Percentiles rank a stretch among this genome's conserved stretches.
These are phyloP conservation scores for Melanostoma scalare DNA, from an alignment of 2,888 invertebrate species.

Conservation along the genomic window DNA sequence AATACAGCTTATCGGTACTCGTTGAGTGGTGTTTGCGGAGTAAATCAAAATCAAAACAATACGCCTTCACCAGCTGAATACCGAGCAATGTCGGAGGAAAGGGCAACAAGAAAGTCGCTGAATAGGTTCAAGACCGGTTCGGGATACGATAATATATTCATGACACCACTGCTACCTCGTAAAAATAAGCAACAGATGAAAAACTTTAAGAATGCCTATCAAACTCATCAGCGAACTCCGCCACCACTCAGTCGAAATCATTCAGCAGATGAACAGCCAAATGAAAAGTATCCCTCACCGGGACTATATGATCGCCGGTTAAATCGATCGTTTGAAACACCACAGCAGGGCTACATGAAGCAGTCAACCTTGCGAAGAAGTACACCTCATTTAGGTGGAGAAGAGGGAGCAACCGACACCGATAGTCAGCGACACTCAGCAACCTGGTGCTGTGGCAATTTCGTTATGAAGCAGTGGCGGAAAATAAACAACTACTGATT, in stretches of 20 bases:
- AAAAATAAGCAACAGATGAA: slow-evolving; percentile 78
- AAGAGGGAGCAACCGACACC: slow-evolving; percentile 65
- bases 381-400: slow-evolving; percentile 79
- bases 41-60: slow-evolving; percentile 72
- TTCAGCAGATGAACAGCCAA: slow-evolving; percentile 74
- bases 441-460: slow-evolving; percentile 90
- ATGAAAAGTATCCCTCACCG: slow-evolving; percentile 75
- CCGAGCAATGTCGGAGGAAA: slow-evolving; percentile 79
- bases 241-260: slow-evolving; percentile 74
- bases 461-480: slow-evolving; percentile 89
- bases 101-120: slow-evolving; percentile 80
- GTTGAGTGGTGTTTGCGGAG: slow-evolving; percentile 74
- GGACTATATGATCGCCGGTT: slow-evolving; percentile 81
- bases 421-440: slow-evolving; percentile 80
- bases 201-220: slow-evolving; percentile 73
- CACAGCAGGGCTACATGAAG: slow-evolving; percentile 78
- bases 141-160: slow-evolving; percentile 81
- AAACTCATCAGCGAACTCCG: slow-evolving; percentile 72
- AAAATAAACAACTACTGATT: slow-evolving; percentile 88
- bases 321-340: slow-evolving; percentile 81
- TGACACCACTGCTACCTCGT: slow-evolving; percentile 80
- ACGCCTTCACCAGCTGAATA: slow-evolving; percentile 77
- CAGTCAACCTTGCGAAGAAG: slow-evolving; percentile 80
- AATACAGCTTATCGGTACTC: slow-evolving; percentile 80
- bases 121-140: slow-evolving; percentile 81